A percentile compares a stretch with the other conserved stretches of the same genome.
phyloP scores from a whole-genome alignment of 2,888 invertebrate genomes.

The Epinotia nisella region DNA sequence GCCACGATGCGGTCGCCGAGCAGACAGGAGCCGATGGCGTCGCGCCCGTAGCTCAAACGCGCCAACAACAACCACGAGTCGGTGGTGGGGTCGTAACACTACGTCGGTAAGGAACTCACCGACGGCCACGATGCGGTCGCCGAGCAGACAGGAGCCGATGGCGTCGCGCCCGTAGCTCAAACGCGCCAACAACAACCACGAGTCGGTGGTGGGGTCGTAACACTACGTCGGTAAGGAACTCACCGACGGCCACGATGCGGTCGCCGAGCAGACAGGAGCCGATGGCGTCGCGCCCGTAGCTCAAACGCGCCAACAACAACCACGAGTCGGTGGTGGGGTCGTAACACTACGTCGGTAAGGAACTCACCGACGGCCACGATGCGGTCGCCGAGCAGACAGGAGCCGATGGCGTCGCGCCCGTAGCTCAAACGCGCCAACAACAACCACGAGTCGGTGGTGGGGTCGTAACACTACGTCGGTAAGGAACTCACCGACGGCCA shows the following conservation, averaged over 20 bases:
- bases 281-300: constrained; percentile 94
- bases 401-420: constrained; percentile 94
- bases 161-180: too few species aligned
- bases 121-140: background rate
- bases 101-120: too few species aligned
- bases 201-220: too few species aligned
- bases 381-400: constrained; percentile 5
- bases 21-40: background rate
- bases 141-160: background rate
- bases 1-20: background rate
- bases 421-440: constrained; percentile 92
- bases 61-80: too few species aligned
- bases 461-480: background rate
- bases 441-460: constrained; percentile 90
- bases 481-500: constrained; percentile 89
- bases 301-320: too few species aligned
- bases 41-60: too few species aligned
- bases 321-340: too few species aligned
- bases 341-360: too few species aligned
- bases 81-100: too few species aligned
- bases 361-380: constrained; percentile 10
- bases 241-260: background rate
- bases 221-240: background rate
- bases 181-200: too few species aligned
- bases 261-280: constrained; percentile 62